phyloP scores from a whole-genome alignment of 2,888 invertebrate genomes.

The Acanthococcus lagerstroemiae region DNA sequence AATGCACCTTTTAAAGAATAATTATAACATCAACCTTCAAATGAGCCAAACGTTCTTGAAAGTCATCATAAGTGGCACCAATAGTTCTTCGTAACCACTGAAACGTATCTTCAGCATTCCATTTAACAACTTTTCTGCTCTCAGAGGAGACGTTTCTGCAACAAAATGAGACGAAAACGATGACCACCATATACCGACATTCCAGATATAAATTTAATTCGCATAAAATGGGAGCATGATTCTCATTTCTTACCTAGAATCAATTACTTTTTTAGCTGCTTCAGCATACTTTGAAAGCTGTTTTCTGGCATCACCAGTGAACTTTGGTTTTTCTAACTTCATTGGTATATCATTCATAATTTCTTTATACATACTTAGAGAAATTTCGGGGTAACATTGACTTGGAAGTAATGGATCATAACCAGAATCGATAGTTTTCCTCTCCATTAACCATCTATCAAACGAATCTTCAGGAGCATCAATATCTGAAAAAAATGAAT shows the following conservation, averaged over 20 bases:
- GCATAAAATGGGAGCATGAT: too few species aligned
- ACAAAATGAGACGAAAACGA: background rate
- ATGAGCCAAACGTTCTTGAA: conserved; percentile 78
- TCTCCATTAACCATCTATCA: conserved; percentile 91
- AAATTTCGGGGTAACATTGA: conserved; percentile 83
- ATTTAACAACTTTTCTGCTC: conserved; percentile 92
- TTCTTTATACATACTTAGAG: conserved; percentile 89
- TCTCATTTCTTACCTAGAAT: conserved; percentile 59
- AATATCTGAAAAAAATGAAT: conserved; percentile 48
- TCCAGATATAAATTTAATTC: too few species aligned
- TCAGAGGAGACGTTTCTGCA: conserved; percentile 76
- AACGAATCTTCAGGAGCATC: conserved; percentile 95
- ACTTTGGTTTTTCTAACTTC: conserved; percentile 88
- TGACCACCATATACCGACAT: too few species aligned
- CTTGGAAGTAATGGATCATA: conserved; percentile 85
- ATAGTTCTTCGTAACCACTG: conserved; percentile 88
- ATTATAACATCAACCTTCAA: conserved; percentile 50
- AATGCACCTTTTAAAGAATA: background rate
- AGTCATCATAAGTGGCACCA: conserved; percentile 89
- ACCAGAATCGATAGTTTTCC: conserved; percentile 82
- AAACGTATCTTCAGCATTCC: conserved; percentile 97
- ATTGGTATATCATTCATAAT: conserved; percentile 98
- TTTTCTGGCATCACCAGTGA: conserved; percentile 88
- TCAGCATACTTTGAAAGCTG: conserved; percentile 89
- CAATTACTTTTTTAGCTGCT: conserved; percentile 93